Evolutionary conservation across 2,888 invertebrate species (phyloP), one percentile per base, ranked within the genome.

Genomic region (Xestobium rufovillosum): DNA sequence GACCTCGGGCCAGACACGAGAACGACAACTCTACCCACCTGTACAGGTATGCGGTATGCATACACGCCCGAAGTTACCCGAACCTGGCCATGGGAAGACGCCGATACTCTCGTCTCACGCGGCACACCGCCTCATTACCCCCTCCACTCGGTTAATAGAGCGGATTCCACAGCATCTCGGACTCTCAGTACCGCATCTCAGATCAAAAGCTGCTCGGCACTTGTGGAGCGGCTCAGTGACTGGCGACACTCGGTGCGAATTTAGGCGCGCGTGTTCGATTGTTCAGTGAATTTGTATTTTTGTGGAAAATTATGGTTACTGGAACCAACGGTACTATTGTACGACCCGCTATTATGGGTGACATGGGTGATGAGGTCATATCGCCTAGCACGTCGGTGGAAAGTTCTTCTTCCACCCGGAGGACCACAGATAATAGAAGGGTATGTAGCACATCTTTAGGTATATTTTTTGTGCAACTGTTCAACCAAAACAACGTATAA

Each of bases 71-170:
- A 45, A 39, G 23, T 28, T 10, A 14, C 34, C 45, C 56, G 56
- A 56, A 33, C 23, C n/a, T 44, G 48, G 45, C 51, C 53, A 51
- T 56, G 56, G 56, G 55, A 58, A 58, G 53, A 52, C 52, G 58
- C 56, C 56, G 56, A 55, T 46, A 44, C 45, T 47, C 38, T 39
- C 51, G 44, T 53, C 51, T 52, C 54, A 53, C 51, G 23, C 23
- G 23, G 23, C 23, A 19, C 23, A n/a, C 23, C n/a, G 23, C 23
- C 23, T 19, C 23, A 19, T 19, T 19, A 19, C 23, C 23, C 23
- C 23, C 23, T 8, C 23, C 23, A 6, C 23, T 6, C 6, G 23
- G 23, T 19, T 19, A 19, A 19, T 19, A 19, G 23, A 19, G 23
- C 23, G 23, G 6, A 19, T 19, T 19, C 23, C 23, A 19, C 23